Conservation (phyloP, 2,113 vertebrate genomes). For the Notechis scutatus region DNA sequence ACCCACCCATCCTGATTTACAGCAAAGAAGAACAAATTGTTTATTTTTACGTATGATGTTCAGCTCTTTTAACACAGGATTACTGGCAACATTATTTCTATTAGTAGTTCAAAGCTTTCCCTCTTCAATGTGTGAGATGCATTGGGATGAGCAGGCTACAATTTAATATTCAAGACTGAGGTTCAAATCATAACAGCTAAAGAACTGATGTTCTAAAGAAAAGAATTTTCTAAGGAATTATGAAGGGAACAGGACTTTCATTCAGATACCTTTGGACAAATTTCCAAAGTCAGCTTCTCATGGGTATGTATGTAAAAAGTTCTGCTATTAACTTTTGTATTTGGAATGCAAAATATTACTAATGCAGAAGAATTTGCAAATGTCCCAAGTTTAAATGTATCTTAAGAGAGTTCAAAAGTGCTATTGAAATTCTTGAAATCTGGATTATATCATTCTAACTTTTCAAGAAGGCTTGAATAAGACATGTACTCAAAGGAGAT, state of each 20-base stretch:
- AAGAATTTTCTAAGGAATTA: not conserved
- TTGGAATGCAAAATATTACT: not conserved
- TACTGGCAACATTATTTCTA: conserved; percentile 2
- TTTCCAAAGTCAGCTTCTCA: not conserved
- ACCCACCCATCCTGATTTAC: conserved; percentile 18
- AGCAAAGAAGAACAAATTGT: conserved; percentile 42
- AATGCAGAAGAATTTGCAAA: not conserved
- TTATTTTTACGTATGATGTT: conserved; percentile 42
- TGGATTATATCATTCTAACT: not conserved
- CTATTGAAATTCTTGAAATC: not conserved
- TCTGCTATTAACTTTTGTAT: not conserved
- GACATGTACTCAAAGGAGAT: not conserved
- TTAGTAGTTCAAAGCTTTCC: conserved; percentile 15
- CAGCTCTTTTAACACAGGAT: conserved; percentile 35
- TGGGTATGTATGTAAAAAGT: not conserved
- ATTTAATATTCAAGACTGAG: not conserved
- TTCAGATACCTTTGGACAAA: not conserved
- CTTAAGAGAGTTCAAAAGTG: not conserved
- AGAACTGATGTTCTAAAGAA: not conserved
- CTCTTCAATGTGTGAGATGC: not conserved
- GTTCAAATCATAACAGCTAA: conserved; percentile 18
- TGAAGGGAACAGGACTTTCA: conserved; percentile 15
- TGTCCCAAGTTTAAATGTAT: not conserved
- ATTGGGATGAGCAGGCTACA: not conserved
- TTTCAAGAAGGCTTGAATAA: not conserved